These are phyloP conservation scores for Lagenorhynchus albirostris DNA, from an alignment of 2,113 vertebrate species.

Conservation along the genomic window DNA sequence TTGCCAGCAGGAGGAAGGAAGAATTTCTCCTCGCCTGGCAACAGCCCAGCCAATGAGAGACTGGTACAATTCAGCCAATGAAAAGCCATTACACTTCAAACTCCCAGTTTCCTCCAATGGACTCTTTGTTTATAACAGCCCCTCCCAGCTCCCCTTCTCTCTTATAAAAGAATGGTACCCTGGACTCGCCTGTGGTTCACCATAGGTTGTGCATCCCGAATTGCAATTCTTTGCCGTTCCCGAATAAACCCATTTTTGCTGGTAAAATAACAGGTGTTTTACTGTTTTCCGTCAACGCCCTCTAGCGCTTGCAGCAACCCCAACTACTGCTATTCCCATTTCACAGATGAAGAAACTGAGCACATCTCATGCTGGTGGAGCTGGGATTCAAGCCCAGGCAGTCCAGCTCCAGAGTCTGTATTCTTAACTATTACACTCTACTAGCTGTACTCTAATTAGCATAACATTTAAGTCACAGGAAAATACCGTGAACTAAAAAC, in stretches of 20 bases:
- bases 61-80: not conserved
- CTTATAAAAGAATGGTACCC: not conserved
- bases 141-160: not conserved
- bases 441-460: not conserved
- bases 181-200: not conserved
- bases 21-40: not conserved
- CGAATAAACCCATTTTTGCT: not conserved
- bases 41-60: not conserved
- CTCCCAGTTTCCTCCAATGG: not conserved
- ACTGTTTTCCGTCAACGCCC: not conserved
- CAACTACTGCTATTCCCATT: not conserved
- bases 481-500: not conserved
- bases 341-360: not conserved
- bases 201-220: not conserved
- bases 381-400: not conserved
- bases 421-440: accelerated
- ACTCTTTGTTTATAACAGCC: not conserved
- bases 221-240: not conserved
- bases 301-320: not conserved
- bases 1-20: not conserved
- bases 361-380: accelerated
- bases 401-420: not conserved
- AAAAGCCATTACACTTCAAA: not conserved
- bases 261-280: not conserved
- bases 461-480: not conserved